These are phyloP conservation scores for Bucco capensis DNA, from an alignment of 2,113 vertebrate genomes.

Conservation along the genomic window DNA sequence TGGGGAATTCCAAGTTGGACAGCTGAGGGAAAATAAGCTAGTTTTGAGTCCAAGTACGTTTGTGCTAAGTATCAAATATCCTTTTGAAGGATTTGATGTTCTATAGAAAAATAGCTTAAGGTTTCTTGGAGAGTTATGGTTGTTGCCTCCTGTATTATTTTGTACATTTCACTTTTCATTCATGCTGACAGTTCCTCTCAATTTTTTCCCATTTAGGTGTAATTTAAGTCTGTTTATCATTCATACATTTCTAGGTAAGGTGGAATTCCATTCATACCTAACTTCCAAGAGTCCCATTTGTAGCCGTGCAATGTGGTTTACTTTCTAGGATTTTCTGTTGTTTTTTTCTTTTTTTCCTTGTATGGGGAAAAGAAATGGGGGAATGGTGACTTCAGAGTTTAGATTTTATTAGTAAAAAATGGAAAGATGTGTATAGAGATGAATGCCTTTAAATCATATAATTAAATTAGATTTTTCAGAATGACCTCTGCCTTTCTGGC, in stretches of 20 bases:
- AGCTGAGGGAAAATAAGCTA: neutral
- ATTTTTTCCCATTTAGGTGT: constrained; percentile 91
- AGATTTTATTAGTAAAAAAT: neutral
- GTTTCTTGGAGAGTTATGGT: constrained; percentile 29
- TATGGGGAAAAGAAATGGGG: constrained; percentile 1
- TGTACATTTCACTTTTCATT: constrained; percentile 75
- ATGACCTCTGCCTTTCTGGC: neutral
- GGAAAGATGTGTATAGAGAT: neutral
- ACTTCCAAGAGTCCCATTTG: constrained; percentile 59
- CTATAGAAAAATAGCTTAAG: neutral
- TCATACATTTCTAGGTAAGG: constrained; percentile 98
- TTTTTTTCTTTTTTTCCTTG: neutral
- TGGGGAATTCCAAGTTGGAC: neutral
- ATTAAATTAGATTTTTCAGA: neutral
- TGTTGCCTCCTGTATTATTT: constrained; percentile 60
- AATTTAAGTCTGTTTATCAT: constrained; percentile 92
- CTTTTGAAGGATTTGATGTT: neutral
- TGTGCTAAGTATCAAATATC: neutral
- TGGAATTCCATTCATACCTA: constrained; percentile 78
- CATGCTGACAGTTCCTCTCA: constrained; percentile 80
- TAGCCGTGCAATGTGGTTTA: constrained; percentile 38
- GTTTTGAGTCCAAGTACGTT: neutral
- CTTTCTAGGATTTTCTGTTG: constrained; percentile 31
- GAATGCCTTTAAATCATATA: neutral
- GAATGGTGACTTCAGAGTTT: neutral